Conservation (phyloP, 2,888 invertebrate genomes). For the Diadromus collaris region DNA sequence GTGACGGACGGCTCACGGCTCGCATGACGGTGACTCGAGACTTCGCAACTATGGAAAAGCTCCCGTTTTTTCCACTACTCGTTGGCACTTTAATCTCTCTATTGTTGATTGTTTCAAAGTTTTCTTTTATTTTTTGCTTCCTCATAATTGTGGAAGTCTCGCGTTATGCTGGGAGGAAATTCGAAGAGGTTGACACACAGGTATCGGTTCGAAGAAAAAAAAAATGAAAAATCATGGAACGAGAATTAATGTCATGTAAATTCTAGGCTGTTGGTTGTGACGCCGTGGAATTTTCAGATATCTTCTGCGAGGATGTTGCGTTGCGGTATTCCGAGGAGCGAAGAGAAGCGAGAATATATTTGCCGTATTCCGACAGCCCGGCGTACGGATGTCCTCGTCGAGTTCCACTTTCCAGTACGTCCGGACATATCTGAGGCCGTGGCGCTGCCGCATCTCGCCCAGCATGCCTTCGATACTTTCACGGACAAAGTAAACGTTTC, state of each 20-base stretch:
- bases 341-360: slow-evolving; percentile 43
- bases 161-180: not conserved
- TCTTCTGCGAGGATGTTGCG: slow-evolving; percentile 27
- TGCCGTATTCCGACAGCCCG: slow-evolving; percentile 16
- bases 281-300: slow-evolving; percentile 30
- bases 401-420: slow-evolving; percentile 38
- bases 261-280: not conserved
- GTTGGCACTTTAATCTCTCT: not conserved
- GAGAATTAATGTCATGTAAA: slow-evolving; percentile 2
- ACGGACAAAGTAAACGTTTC: slow-evolving; percentile 43
- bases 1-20: slow-evolving; percentile 29
- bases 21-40: slow-evolving; percentile 39
- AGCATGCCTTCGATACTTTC: slow-evolving; percentile 42
- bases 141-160: not conserved
- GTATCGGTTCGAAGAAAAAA: slow-evolving; percentile 2
- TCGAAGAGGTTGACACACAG: not conserved
- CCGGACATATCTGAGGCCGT: not conserved
- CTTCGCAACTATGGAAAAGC: slow-evolving; percentile 9
- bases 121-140: slow-evolving; percentile 6
- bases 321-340: slow-evolving; percentile 21
- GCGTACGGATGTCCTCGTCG: slow-evolving; percentile 48
- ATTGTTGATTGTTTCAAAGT: not conserved
- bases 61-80: not conserved
- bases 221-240: not conserved
- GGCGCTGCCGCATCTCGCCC: not conserved